These are phyloP conservation scores for Drosophila parabipectinata DNA, from an alignment of 1,140 invertebrate species.

Conservation along the genomic window DNA sequence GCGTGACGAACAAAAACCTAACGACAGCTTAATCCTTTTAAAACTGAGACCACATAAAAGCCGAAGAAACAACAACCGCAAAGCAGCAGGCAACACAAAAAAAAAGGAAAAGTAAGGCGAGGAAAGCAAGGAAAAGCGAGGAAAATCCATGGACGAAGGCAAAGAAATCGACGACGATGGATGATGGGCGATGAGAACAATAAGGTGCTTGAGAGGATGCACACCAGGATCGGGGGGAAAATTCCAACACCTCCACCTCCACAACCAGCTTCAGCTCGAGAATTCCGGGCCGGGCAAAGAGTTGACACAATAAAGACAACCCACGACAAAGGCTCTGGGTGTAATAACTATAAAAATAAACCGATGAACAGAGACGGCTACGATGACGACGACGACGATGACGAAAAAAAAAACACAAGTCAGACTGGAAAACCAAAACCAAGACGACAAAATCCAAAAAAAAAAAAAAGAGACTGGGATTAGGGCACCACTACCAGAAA, in stretches of 20 bases:
- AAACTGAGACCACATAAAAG: conserved; percentile 77
- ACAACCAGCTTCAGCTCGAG: too few relatives aligned
- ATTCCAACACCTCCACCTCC: not conserved
- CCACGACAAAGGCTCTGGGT: conserved; percentile 61
- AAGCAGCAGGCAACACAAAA: conserved; percentile 27
- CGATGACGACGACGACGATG: not conserved
- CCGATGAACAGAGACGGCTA: conserved; percentile 33
- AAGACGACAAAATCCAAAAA: not conserved
- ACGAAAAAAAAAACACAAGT: conserved; percentile 7
- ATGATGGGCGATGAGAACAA: conserved; percentile 64
- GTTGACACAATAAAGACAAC: conserved; percentile 76
- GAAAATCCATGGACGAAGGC: conserved; percentile 1
- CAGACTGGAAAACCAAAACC: conserved; percentile 1
- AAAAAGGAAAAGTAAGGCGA: conserved; percentile 8
- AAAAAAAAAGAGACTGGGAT: conserved; percentile 4
- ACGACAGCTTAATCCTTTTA: conserved; percentile 78
- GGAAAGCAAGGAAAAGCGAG: not conserved
- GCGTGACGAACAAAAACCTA: conserved; percentile 57
- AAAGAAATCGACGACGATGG: conserved; percentile 50
- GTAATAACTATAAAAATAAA: conserved; percentile 80
- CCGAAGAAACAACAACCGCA: conserved; percentile 40
- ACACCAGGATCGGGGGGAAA: conserved; percentile 14
- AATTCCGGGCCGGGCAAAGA: conserved; percentile 30
- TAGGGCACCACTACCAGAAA: conserved; percentile 1
- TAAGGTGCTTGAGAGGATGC: conserved; percentile 62